Evolutionary conservation across 2,888 invertebrate genomes (phyloP), one percentile per base, ranked within the genome.

Genomic region (Coelinius sp.): DNA sequence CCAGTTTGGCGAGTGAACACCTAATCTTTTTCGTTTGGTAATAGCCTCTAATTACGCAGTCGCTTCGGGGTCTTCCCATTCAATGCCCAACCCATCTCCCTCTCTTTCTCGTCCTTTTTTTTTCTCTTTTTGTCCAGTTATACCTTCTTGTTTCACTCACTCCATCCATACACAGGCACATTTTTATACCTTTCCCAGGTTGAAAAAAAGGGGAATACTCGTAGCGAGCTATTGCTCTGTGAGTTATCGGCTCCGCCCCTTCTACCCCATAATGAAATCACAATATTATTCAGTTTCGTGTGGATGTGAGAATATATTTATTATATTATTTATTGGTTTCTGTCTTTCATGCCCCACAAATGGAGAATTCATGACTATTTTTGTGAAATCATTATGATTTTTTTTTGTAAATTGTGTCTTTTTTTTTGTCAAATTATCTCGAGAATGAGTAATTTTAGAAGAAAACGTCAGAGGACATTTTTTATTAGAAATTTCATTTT

Each of bases 41-140:
- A 82, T 81, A 74, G 78, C 77, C 77, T 77, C 79, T 81, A 83
- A 82, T 83, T 82, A 79, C 77, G 81, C 65, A 71, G 77, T 73
- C 73, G 71, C 76, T 73, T 77, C 73, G 46, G 62, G 75, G 78
- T 79, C 78, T 80, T 78, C 79, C 78, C 73, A 79, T 79, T 71
- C 62, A 71, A 71, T 71, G 63, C 52, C 52, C 35, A 44, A 35
- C 38, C 79, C 76, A 75, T 53, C 68, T 62, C 72, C 44, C 53
- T 67, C 27, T 31, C 35, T 52, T 35, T 66, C 20, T 66, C 49
- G 52, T 10, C 70, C 71, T 46, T 70, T 64, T 53, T 14, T 66
- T 44, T 65, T 8, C 25, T 56, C 22, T 24, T 66, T 62, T 69
- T 35, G 20, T 64, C 66, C 66, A 25, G 44, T 67, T 41, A 46